Evolutionary conservation across 2,797 vertebrate species (phyloP).

Genomic region (Premnoplex brunnescens): DNA sequence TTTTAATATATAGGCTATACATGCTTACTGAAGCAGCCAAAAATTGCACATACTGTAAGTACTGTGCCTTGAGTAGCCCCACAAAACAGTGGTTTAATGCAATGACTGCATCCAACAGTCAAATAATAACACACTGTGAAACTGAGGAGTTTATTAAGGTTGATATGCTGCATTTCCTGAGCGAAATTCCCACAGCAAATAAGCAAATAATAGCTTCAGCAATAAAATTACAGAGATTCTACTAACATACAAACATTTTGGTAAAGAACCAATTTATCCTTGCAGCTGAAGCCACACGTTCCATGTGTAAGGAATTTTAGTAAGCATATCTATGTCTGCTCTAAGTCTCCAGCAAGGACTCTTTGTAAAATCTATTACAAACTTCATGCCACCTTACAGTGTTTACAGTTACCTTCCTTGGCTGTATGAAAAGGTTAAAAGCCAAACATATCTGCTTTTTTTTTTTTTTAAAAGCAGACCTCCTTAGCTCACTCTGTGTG

Average conservation of each 20-base stretch:
- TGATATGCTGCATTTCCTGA: constrained; percentile 11
- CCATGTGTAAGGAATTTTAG: neutral
- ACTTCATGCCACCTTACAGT: constrained; percentile 27
- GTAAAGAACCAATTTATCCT: neutral
- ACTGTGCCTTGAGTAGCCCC: neutral
- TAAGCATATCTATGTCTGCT: neutral
- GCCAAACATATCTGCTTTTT: neutral
- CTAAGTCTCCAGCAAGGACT: neutral
- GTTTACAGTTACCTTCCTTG: constrained; percentile 4
- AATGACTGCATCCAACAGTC: neutral
- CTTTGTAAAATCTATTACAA: neutral
- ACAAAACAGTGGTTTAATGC: constrained; percentile 18
- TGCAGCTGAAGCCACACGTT: neutral
- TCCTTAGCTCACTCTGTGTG: neutral
- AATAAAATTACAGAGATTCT: neutral
- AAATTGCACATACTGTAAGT: neutral
- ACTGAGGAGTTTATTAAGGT: neutral
- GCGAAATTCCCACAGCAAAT: constrained; percentile 2
- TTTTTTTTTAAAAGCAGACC: neutral
- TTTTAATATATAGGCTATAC: neutral
- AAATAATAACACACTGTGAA: constrained; percentile 25
- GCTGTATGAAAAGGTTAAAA: neutral
- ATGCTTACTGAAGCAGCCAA: neutral
- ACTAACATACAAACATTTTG: neutral
- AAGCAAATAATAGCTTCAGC: neutral